These are phyloP conservation scores for Conus betulinus DNA, from an alignment of 1,140 invertebrate genomes.

Conservation along the genomic window DNA sequence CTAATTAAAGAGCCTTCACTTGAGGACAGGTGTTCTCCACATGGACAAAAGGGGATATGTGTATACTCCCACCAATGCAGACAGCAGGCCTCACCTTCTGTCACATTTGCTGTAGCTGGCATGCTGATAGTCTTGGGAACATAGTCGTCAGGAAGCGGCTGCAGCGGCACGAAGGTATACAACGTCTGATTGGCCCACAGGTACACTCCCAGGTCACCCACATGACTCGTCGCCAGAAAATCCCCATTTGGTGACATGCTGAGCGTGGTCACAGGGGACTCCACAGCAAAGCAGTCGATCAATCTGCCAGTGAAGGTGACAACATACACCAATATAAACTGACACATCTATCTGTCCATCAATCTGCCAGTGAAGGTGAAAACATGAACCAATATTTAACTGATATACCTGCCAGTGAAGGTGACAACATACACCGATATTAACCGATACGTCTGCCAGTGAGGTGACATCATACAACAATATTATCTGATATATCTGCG, in stretches of 20 bases:
- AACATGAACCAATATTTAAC: too few relatives aligned
- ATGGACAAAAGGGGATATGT: background rate
- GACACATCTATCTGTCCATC: too few relatives aligned
- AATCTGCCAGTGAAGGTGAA: too few relatives aligned
- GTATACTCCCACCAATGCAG: background rate
- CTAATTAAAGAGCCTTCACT: background rate
- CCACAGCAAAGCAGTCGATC: slow-evolving; percentile 72
- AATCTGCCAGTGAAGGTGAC: slow-evolving; percentile 34
- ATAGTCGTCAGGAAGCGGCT: slow-evolving; percentile 81
- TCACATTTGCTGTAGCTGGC: slow-evolving; percentile 75
- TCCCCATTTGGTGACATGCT: slow-evolving; percentile 93
- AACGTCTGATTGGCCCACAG: slow-evolving; percentile 95
- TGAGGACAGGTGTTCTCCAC: background rate
- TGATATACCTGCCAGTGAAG: too few relatives aligned
- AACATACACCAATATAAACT: too few relatives aligned
- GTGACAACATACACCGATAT: too few relatives aligned
- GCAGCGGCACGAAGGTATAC: slow-evolving; percentile 86
- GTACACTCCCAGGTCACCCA: slow-evolving; percentile 92
- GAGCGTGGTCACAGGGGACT: slow-evolving; percentile 81
- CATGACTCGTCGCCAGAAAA: slow-evolving; percentile 91
- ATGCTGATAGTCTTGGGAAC: slow-evolving; percentile 80
- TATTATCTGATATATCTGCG: too few relatives aligned
- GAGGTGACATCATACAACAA: too few relatives aligned
- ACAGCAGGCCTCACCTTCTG: slow-evolving; percentile 34
- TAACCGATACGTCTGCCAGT: too few relatives aligned